Evolutionary conservation across 2,797 vertebrate genomes (phyloP).

Genomic region (Toxotes lorentzi): DNA sequence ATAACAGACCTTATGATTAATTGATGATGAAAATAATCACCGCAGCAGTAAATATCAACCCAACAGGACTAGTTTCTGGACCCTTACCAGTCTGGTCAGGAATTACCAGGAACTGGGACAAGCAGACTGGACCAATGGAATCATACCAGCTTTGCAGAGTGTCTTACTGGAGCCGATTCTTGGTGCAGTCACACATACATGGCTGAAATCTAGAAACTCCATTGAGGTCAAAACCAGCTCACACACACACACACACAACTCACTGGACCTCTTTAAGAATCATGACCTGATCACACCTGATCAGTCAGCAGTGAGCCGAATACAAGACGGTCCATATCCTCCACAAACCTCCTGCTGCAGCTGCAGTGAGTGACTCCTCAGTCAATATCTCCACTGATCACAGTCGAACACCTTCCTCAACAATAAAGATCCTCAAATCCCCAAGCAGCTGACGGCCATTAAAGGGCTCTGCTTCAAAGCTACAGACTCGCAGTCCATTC

Average conservation of each 20-base stretch:
- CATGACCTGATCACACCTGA: neutral
- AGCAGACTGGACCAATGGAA: neutral
- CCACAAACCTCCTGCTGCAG: constrained; percentile 12
- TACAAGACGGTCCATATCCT: neutral
- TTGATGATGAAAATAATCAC: too few relatives aligned
- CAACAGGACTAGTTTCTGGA: neutral
- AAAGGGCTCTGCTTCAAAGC: constrained; percentile 15
- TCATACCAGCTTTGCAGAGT: neutral
- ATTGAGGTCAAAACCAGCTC: neutral
- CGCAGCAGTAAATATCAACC: neutral
- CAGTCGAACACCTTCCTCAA: constrained; percentile 10
- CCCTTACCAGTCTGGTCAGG: too few relatives aligned
- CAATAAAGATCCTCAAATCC: constrained; percentile 21
- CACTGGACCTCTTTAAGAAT: neutral
- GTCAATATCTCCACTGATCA: constrained; percentile 21
- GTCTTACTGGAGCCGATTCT: neutral
- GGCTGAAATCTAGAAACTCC: neutral
- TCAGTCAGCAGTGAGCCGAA: neutral
- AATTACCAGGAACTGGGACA: neutral
- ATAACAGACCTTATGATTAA: too few relatives aligned
- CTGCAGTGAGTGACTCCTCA: neutral
- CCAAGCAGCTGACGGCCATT: constrained; percentile 30
- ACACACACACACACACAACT: neutral
- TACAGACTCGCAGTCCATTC: constrained; percentile 6
- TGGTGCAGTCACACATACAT: too few relatives aligned